Evolutionary conservation across 2,888 invertebrate genomes (phyloP).

Genomic region (Octonoba sinensis): DNA sequence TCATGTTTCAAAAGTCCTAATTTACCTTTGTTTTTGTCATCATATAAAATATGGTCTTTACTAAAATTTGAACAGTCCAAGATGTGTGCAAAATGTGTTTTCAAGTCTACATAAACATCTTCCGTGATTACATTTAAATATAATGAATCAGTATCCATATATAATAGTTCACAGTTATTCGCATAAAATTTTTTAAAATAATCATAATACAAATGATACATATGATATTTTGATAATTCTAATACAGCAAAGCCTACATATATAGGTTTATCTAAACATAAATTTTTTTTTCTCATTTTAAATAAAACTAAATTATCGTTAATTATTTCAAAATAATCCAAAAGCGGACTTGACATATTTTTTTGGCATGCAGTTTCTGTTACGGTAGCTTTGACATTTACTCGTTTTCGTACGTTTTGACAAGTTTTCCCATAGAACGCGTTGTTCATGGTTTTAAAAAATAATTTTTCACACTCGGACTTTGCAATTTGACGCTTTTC

Average conservation of each 20-base stretch:
- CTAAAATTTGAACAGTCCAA: constrained; percentile 1
- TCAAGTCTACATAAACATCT: background rate
- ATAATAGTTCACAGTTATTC: background rate
- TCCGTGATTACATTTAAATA: background rate
- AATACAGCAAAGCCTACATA: no score
- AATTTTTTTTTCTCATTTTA: no score
- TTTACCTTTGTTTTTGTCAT: background rate
- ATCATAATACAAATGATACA: no score
- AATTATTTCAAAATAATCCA: no score
- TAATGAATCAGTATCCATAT: background rate
- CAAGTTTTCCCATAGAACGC: background rate
- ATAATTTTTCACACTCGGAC: background rate
- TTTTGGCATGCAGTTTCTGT: background rate
- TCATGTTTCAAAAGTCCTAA: background rate
- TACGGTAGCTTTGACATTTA: background rate
- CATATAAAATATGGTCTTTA: background rate
- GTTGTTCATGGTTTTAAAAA: constrained; percentile 4
- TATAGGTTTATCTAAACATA: no score
- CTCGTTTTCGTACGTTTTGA: background rate
- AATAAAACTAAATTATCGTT: no score
- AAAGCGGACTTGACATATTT: background rate
- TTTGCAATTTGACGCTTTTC: background rate
- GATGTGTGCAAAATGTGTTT: background rate
- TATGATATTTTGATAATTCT: no score
- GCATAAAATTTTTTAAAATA: background rate